Evolutionary conservation across 2,888 invertebrate genomes (phyloP), one percentile per base, ranked within the genome.

Genomic region (Drosophila lutescens): DNA sequence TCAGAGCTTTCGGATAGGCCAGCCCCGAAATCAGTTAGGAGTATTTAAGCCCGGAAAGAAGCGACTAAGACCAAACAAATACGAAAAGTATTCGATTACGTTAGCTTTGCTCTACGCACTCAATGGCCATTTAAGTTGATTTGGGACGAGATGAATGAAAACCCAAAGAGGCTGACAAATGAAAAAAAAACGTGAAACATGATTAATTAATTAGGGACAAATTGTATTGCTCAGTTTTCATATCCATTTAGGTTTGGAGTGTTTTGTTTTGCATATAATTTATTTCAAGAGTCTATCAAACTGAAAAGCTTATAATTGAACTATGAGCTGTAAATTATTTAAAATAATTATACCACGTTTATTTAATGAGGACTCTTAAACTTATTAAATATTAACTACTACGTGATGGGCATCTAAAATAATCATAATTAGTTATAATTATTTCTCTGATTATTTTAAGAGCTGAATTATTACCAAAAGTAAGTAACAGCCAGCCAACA

Each of bases 31-130:
- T 61, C 61, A 53, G 54, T 59, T 41, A 57, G 44, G 47, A 47
- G 62, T 59, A 62, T 59, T 59, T 62, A 59, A 62, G 41, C n/a
- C 41, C 4, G 34, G 41, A 50, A 40, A 23, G 38, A n/a, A 58
- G 13, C 20, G 36, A 12, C 38, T 54, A 54, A 49, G 30, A 49
- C 36, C 47, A 9, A 34, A 0, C 36, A 68, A 36, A 49, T 59
- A 49, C 44, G 15, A 34, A 63, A 59, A 68, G 49, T 69, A 69
- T 69, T 69, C 41, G 69, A 60, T 54, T 69, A 60, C 69, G 51
- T 50, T 50, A 46, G 38, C 36, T 26, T 26, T 62, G 40, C 46
- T 26, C 46, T 26, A n/a, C 38, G n/a, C 46, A 46, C 20, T 38
- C 20, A 61, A 61, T 53, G 38, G 53, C 15, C 40, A 34, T 63